Evolutionary conservation across 1,140 invertebrate species (phyloP), one percentile per base, ranked within the genome.

Genomic region (Eupeodes corollae): DNA sequence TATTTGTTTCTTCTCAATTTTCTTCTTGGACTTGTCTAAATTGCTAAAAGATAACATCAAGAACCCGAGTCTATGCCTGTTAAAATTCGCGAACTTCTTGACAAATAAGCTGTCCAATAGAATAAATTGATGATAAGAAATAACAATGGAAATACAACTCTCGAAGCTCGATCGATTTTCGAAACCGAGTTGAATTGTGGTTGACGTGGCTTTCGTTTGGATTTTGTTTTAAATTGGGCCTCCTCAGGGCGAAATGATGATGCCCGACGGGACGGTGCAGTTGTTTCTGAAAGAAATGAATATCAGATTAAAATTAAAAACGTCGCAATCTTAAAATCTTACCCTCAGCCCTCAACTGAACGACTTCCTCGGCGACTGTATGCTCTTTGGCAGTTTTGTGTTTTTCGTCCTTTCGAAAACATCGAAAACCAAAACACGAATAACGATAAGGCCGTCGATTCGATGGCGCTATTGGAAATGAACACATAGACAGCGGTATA

Each of bases 21-120:
- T 61, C 59, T 58, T 65, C 44, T 49, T 48, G 58, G 59, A 61
- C 62, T 59, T 55, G 57, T 65, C 63, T 66, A 66, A 66, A 66
- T 66, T 65, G 63, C 63, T 61, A 66, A 66, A 63, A 66, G 63
- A 57, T 66, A 66, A 66, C 63, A 66, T 66, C 63, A 65, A 48
- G 63, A 61, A 63, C 55, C 56, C 60, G 63, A 44, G 43, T 51
- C 57, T 50, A 59, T 54, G 42, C 56, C 59, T 49, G 63, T 57
- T 53, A 65, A 38, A 13, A 62, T 62, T 37, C 79, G 56, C 50
- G 81, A 74, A 56, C 79, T 81, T 46, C 79, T 71, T 41, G 78
- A 77, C 21, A 86, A 68, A 59, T 86, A 88, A 1, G 77, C 78
- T 54, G 78, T 83, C 85, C 85, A 88, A 58, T 88, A 88, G 66